Conservation (phyloP, 2,888 invertebrate species). For the Oeneis ivallda region DNA sequence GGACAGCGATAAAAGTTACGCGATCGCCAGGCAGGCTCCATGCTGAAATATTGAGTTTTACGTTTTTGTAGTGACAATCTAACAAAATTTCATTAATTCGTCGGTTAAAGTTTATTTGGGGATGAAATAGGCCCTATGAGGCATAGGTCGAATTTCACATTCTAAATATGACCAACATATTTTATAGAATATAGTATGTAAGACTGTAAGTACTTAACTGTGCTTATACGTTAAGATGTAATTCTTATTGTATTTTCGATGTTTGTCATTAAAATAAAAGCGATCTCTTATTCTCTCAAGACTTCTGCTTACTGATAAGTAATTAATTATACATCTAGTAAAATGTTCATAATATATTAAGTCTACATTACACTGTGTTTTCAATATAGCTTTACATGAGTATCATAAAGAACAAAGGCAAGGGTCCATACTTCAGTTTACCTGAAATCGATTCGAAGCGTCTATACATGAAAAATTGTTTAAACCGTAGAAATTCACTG, state of each 20-base stretch:
- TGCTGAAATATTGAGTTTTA: too few relatives aligned
- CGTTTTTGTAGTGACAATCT: too few relatives aligned
- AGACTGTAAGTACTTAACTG: slow-evolving; percentile 30
- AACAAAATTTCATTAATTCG: too few relatives aligned
- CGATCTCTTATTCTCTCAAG: slow-evolving; percentile 29
- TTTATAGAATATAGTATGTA: slow-evolving; percentile 6
- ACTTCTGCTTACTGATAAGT: neutral
- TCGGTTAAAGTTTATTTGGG: too few relatives aligned
- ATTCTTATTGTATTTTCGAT: neutral
- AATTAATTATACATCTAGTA: neutral
- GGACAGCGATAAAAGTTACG: too few relatives aligned
- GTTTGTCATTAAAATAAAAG: slow-evolving; percentile 9
- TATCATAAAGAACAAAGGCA: too few relatives aligned
- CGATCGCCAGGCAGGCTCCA: too few relatives aligned
- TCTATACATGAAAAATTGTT: too few relatives aligned
- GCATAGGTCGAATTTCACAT: slow-evolving; percentile 20
- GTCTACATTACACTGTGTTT: neutral
- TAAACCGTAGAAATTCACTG: too few relatives aligned
- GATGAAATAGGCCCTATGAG: too few relatives aligned
- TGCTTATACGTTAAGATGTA: neutral
- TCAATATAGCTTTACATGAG: neutral
- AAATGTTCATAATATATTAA: neutral
- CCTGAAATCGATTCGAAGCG: too few relatives aligned
- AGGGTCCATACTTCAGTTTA: too few relatives aligned
- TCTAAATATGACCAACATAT: slow-evolving; percentile 23